Evolutionary conservation across 2,797 vertebrate species (phyloP), one percentile per base, ranked within the genome.

Genomic region (Notoglanidium macrostoma): DNA sequence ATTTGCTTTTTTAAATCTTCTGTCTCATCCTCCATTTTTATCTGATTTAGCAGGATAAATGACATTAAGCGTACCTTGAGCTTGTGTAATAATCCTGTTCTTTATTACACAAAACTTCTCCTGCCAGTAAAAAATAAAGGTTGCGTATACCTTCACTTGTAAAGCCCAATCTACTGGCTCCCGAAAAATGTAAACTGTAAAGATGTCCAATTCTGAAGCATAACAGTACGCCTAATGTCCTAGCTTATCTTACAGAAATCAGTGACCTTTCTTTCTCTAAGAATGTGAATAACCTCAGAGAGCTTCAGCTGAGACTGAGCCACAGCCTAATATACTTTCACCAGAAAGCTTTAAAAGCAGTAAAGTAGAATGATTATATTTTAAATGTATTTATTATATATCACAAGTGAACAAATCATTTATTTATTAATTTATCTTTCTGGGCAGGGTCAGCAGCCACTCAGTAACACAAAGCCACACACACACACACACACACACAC

Each of bases 1-100:
- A 83, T 91, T 92, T 55, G 23, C 35, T 72, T 61, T 73, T 11
- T 44, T 44, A 44, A n/a, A 57, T 57, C 84, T 79, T 72, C 35
- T 86, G 67, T 74, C 78, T 73, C 59, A 21, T 68, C 26, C 61
- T 83, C 68, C 40, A 67, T 32, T 46, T 46, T 23, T 17, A 15
- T 14, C 54, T 61, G 76, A 74, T 35, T 80, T 65, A n/a, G 29
- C 15, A 19, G 55, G 44, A 74, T 35, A 46, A 11, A 5, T 35
- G 19, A 23, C 5, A 61, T 21, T 80, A n/a, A 63, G 17, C 63
- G 1, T 46, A 12, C 35, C 8, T 23, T 19, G 3, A 29, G 76
- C 5, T 79, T 32, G 55, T 32, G 32, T 44, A 76, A n/a, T 8
- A 74, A 11, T 40, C 29, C 46, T 55, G 29, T 3, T 65, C 21